phyloP scores from a whole-genome alignment of 2,113 vertebrate species.

The Sterrhoptilus dennistouni region DNA sequence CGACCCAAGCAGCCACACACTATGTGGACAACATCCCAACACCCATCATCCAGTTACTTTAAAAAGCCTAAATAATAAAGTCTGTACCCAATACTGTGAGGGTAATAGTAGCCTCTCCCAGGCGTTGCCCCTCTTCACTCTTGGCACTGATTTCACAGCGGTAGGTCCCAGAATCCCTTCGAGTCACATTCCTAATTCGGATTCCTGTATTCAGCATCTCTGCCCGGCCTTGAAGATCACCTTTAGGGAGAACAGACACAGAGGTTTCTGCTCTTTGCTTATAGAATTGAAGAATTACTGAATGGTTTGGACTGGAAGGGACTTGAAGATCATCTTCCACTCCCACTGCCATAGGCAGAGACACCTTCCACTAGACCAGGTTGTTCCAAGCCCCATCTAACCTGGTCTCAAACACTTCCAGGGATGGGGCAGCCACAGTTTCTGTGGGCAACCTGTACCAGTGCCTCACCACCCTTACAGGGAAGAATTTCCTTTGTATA shows the following conservation, averaged over 20 bases:
- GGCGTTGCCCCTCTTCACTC: conserved; percentile 71
- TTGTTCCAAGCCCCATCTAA: neutral
- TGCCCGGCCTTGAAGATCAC: conserved; percentile 81
- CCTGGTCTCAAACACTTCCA: neutral
- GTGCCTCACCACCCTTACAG: neutral
- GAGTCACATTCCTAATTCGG: conserved; percentile 82
- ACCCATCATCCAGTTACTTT: neutral
- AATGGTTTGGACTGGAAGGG: neutral
- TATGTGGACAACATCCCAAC: neutral
- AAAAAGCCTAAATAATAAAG: neutral
- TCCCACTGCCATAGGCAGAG: neutral
- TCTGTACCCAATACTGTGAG: conserved; percentile 87
- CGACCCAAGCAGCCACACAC: neutral
- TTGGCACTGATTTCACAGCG: conserved; percentile 92
- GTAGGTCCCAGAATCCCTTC: conserved; percentile 88
- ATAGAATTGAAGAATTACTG: neutral
- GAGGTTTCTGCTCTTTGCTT: neutral
- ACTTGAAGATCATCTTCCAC: neutral
- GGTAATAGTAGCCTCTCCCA: conserved; percentile 86
- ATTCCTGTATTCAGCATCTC: conserved; percentile 86
- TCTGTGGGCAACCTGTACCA: neutral
- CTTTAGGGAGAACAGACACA: conserved; percentile 67
- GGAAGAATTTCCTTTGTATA: neutral
- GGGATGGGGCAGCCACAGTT: neutral
- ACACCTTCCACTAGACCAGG: neutral